A percentile compares a stretch with the other conserved stretches of the same genome.
Evolutionary conservation across 2,888 invertebrate genomes (phyloP).

Genomic region (Tipula helvola): DNA sequence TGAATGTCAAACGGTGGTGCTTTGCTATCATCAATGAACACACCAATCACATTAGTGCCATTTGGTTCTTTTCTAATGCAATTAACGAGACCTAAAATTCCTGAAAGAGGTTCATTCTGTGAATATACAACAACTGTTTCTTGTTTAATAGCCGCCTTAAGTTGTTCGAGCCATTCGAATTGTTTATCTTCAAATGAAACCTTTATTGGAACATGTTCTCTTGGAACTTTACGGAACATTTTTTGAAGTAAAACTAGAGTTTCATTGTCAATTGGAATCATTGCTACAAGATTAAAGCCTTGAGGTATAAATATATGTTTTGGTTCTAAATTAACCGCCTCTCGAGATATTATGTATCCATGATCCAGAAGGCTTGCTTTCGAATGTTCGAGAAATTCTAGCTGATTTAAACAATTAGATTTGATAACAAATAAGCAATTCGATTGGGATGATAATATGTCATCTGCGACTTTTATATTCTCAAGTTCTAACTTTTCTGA

Average conservation of each 20-base stretch:
- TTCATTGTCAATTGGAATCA: conserved; percentile 25
- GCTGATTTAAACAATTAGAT: conserved; percentile 21
- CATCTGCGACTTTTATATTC: conserved; percentile 46
- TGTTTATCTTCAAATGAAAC: too few species aligned
- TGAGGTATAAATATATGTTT: conserved; percentile 21
- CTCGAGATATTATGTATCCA: too few species aligned
- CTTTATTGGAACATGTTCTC: conserved; percentile 21
- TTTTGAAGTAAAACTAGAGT: conserved; percentile 28
- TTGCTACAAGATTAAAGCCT: too few species aligned
- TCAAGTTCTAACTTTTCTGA: conserved; percentile 31
- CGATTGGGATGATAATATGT: conserved; percentile 37
- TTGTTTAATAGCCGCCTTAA: conserved; percentile 25
- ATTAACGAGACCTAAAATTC: conserved; percentile 78
- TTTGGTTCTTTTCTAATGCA: conserved; percentile 73
- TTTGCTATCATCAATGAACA: conserved; percentile 48
- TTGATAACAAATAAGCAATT: conserved; percentile 29
- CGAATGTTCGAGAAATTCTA: conserved; percentile 35
- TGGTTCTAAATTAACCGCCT: conserved; percentile 40
- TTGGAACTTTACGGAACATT: conserved; percentile 18
- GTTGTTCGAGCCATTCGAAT: conserved; percentile 28
- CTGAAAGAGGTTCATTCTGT: conserved; percentile 55
- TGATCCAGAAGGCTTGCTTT: conserved; percentile 41
- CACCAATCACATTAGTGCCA: conserved; percentile 47
- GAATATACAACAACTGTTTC: conserved; percentile 41
- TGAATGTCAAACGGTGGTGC: conserved; percentile 54